phyloP scores from a whole-genome alignment of 2,888 invertebrate species.

The Drosophila silvestris region DNA sequence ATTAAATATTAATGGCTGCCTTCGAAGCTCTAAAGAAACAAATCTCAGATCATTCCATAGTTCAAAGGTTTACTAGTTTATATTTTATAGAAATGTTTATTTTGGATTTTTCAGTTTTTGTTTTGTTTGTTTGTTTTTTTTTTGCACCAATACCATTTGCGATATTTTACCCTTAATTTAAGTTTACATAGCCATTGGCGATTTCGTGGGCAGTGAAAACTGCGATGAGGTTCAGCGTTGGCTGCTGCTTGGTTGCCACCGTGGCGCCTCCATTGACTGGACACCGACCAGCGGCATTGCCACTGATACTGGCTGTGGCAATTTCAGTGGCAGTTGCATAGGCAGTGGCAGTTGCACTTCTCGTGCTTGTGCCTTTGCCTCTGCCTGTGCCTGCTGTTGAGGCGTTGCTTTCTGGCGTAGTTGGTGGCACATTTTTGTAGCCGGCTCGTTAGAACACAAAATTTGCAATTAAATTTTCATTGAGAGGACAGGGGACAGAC shows the following conservation, averaged over 20 bases:
- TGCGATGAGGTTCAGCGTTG: slow-evolving; percentile 60
- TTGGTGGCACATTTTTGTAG: slow-evolving; percentile 54
- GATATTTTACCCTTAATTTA: slow-evolving; percentile 84
- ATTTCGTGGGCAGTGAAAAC: slow-evolving; percentile 48
- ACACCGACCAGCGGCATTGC: slow-evolving; percentile 33
- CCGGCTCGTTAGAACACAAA: slow-evolving; percentile 45
- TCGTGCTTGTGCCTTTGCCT: slow-evolving; percentile 18
- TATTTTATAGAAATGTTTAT: slow-evolving; percentile 27
- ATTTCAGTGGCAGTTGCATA: slow-evolving; percentile 23
- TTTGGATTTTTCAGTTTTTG: slow-evolving; percentile 31
- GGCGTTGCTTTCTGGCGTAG: slow-evolving; percentile 39
- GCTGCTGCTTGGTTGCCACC: slow-evolving; percentile 54
- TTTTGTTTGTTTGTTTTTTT: slow-evolving; percentile 54
- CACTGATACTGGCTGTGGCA: slow-evolving; percentile 28
- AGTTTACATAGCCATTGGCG: slow-evolving; percentile 79
- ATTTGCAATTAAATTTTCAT: slow-evolving; percentile 14
- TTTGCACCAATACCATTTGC: slow-evolving; percentile 84
- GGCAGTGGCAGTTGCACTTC: slow-evolving; percentile 22
- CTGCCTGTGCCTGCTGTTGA: slow-evolving; percentile 40
- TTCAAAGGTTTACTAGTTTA: slow-evolving; percentile 5
- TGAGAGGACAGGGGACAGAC: slow-evolving; percentile 43
- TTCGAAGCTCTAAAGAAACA: background rate
- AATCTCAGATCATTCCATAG: slow-evolving; percentile 11
- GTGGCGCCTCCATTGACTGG: slow-evolving; percentile 37
- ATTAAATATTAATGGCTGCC: slow-evolving; percentile 6